Conservation (phyloP, 2,797 vertebrate genomes). For the Epinephelus malabaricus region DNA sequence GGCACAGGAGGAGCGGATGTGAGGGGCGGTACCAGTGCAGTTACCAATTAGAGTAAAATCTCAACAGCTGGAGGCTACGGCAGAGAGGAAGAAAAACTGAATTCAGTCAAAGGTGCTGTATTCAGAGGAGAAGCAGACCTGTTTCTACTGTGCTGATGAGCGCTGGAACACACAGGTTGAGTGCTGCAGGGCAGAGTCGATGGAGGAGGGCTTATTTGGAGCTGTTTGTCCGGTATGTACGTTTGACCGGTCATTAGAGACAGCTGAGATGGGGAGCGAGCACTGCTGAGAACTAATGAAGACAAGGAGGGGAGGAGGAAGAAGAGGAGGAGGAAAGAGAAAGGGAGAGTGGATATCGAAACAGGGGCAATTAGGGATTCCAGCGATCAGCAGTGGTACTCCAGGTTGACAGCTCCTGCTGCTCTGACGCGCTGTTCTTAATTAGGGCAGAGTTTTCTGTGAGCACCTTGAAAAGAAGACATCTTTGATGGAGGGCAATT, state of each 20-base stretch:
- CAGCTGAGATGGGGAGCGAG: constrained; percentile 47
- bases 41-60: constrained; percentile 61
- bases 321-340: constrained; percentile 3
- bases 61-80: constrained; percentile 52
- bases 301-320: constrained; percentile 31
- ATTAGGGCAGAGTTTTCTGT: constrained; percentile 70
- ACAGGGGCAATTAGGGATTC: constrained; percentile 73
- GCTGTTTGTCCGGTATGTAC: constrained; percentile 53
- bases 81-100: constrained; percentile 8
- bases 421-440: constrained; percentile 59
- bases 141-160: constrained; percentile 34
- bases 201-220: constrained; percentile 60
- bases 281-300: constrained; percentile 68
- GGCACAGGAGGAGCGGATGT: not conserved
- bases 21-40: constrained; percentile 8
- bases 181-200: constrained; percentile 63
- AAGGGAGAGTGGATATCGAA: constrained; percentile 45
- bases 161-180: constrained; percentile 23
- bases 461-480: constrained; percentile 51
- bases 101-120: constrained; percentile 16
- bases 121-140: constrained; percentile 36
- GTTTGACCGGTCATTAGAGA: constrained; percentile 72
- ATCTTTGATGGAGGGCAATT: constrained; percentile 76
- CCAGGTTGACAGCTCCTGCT: constrained; percentile 70
- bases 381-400: constrained; percentile 56